Conservation (phyloP, 2,888 invertebrate species). For the Trissolcus brochymenae region DNA sequence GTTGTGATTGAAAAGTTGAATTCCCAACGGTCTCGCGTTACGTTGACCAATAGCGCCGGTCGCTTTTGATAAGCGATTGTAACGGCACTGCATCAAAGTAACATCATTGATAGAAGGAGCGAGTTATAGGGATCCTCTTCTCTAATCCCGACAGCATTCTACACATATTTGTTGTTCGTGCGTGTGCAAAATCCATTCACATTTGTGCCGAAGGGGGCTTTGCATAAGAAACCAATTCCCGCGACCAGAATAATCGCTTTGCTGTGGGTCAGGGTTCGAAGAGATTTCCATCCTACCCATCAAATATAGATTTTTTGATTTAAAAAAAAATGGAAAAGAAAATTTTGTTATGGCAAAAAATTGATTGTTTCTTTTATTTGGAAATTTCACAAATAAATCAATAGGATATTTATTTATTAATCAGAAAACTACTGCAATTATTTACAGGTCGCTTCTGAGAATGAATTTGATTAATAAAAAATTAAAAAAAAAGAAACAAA, state of each 20-base stretch:
- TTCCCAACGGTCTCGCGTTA: constrained; percentile 50
- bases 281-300: constrained; percentile 19
- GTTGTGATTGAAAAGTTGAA: constrained; percentile 48
- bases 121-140: constrained; percentile 21
- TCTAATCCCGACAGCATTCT: constrained; percentile 19
- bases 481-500: too few relatives aligned
- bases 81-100: constrained; percentile 39
- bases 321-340: too few relatives aligned
- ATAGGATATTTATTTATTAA: too few relatives aligned
- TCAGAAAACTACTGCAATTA: too few relatives aligned
- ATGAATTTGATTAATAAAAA: not conserved
- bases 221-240: constrained; percentile 66
- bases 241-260: constrained; percentile 63
- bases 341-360: too few relatives aligned
- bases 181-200: constrained; percentile 43
- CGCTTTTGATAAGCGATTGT: constrained; percentile 53
- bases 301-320: not conserved
- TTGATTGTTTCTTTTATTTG: too few relatives aligned
- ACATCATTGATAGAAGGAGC: constrained; percentile 28
- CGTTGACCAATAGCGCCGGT: constrained; percentile 34
- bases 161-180: constrained; percentile 8
- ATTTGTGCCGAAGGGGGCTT: constrained; percentile 51
- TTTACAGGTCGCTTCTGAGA: too few relatives aligned
- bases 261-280: constrained; percentile 73
- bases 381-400: too few relatives aligned